Percentiles rank a stretch among this genome's conserved stretches.
These are phyloP conservation scores for Setophaga coronata DNA, from an alignment of 2,113 vertebrate species.

Conservation along the genomic window DNA sequence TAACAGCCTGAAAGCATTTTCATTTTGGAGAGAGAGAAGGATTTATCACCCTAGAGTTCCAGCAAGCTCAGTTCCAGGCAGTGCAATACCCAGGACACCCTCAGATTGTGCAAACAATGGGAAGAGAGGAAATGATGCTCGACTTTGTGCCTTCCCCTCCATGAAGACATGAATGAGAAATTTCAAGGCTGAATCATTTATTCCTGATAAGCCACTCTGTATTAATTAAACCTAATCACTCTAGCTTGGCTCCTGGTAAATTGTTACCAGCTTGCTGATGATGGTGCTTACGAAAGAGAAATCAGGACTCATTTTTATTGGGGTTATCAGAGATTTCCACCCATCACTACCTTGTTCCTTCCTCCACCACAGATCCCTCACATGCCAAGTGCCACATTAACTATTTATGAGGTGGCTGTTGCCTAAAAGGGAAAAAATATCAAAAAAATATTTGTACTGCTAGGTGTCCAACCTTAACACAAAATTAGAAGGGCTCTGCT, in stretches of 20 bases:
- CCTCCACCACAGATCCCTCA: background rate
- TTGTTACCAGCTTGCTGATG: background rate
- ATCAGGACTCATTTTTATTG: background rate
- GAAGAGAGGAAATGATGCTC: constrained; percentile 44
- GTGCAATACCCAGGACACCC: background rate
- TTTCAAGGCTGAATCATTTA: constrained; percentile 9
- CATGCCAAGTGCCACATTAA: constrained; percentile 1
- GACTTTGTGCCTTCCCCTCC: background rate
- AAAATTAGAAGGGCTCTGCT: background rate
- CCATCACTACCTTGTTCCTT: constrained; percentile 33
- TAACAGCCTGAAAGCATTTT: background rate
- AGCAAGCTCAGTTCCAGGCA: background rate
- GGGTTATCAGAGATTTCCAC: constrained; percentile 13
- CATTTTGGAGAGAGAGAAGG: background rate
- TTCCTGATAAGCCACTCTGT: background rate
- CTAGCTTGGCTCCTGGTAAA: background rate
- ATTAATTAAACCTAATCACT: constrained; percentile 48
- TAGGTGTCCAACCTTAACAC: background rate
- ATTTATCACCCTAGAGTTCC: background rate
- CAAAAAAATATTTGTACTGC: background rate
- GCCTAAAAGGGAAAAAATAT: background rate
- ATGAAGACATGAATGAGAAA: constrained; percentile 16
- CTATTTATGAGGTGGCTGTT: background rate
- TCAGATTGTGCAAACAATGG: background rate
- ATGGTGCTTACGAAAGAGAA: background rate